phyloP scores from a whole-genome alignment of 2,888 invertebrate species.

The Tipula unca region DNA sequence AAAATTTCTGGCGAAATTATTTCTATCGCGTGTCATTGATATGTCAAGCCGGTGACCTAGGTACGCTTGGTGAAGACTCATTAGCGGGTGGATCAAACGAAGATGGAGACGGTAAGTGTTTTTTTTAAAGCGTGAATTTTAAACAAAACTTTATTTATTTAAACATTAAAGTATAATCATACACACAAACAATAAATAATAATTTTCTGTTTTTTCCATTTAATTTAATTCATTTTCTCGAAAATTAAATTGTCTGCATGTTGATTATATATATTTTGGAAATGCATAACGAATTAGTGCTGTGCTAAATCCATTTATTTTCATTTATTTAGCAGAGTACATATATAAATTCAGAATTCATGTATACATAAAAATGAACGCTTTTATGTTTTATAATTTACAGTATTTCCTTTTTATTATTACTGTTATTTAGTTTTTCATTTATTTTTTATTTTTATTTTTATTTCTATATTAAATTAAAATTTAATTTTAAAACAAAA shows the following conservation, averaged over 20 bases:
- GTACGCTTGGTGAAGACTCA: slow-evolving; percentile 41
- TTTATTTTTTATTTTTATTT: not conserved
- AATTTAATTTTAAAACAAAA: not conserved
- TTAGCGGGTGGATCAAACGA: slow-evolving; percentile 40
- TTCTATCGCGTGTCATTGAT: slow-evolving; percentile 98
- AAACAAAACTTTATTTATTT: not conserved
- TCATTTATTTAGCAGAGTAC: not conserved
- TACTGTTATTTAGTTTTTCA: not conserved
- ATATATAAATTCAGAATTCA: not conserved
- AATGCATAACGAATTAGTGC: not conserved
- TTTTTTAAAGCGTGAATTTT: not conserved
- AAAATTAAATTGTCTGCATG: not conserved
- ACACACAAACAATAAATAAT: not conserved
- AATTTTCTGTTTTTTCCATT: not conserved
- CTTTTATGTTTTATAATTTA: not conserved
- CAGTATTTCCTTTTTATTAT: not conserved
- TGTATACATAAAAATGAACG: not conserved
- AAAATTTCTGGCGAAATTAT: slow-evolving; percentile 99
- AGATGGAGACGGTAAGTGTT: slow-evolving; percentile 33
- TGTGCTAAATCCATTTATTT: not conserved
- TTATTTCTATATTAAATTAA: slow-evolving; percentile 14
- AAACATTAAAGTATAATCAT: not conserved
- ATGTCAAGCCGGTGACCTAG: slow-evolving; percentile 84
- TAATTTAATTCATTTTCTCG: slow-evolving; percentile 4
- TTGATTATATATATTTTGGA: not conserved